A percentile compares a stretch with the other conserved stretches of the same genome.
phyloP scores from a whole-genome alignment of 2,797 vertebrate species.

The Oceanodroma leucorhoa region DNA sequence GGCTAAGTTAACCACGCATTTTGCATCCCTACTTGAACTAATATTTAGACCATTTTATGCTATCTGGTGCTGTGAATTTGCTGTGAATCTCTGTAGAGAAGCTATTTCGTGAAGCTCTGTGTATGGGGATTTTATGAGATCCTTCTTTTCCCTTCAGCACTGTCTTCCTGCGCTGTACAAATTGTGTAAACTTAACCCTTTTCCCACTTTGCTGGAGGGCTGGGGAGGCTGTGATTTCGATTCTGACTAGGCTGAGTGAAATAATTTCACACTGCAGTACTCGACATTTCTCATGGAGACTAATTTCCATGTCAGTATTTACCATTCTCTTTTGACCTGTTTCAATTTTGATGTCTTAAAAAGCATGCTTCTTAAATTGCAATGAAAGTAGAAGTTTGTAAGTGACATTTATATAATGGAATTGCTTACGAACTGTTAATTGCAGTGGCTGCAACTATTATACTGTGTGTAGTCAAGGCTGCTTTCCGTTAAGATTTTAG shows the following conservation, averaged over 20 bases:
- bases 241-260: not conserved
- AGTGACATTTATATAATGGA: not conserved
- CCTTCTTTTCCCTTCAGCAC: constrained; percentile 6
- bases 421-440: not conserved
- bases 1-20: not conserved
- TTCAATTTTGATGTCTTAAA: not conserved
- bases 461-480: not conserved
- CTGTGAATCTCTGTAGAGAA: constrained; percentile 17
- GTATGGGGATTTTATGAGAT: constrained; percentile 12
- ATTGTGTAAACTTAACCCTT: constrained; percentile 42
- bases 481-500: not conserved
- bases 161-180: not conserved
- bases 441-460: not conserved
- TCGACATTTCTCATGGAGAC: not conserved
- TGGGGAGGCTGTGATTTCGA: not conserved
- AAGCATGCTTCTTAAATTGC: not conserved
- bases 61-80: constrained; percentile 2
- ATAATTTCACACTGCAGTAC: not conserved
- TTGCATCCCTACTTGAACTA: not conserved
- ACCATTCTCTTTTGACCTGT: not conserved
- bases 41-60: constrained; percentile 2
- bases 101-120: not conserved
- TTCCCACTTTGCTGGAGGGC: constrained; percentile 22
- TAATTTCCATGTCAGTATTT: not conserved
- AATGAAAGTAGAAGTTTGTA: not conserved